Conservation (phyloP, 1,140 invertebrate genomes). For the Drosophila yakuba region DNA sequence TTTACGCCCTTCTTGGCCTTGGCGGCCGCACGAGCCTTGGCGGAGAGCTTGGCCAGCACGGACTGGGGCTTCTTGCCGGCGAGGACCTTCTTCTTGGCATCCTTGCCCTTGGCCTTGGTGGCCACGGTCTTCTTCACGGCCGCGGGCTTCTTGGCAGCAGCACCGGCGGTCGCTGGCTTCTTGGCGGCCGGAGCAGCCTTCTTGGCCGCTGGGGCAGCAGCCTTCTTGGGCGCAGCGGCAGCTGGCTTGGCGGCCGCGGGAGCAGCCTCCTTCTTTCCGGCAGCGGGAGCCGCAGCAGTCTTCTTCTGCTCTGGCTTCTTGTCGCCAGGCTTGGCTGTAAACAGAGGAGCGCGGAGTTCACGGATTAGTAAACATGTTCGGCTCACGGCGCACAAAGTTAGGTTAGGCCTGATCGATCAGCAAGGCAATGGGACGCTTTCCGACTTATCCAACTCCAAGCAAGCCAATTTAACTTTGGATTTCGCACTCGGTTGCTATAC, state of each 20-base stretch:
- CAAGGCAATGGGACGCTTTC: conserved; percentile 33
- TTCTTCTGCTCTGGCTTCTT: conserved; percentile 84
- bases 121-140: conserved; percentile 76
- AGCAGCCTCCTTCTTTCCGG: conserved; percentile 85
- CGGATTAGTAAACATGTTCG: conserved; percentile 58
- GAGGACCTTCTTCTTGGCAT: conserved; percentile 86
- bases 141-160: conserved; percentile 81
- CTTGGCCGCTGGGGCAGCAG: conserved; percentile 82
- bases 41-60: conserved; percentile 83
- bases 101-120: conserved; percentile 86
- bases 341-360: conserved; percentile 21
- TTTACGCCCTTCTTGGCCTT: conserved; percentile 77
- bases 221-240: conserved; percentile 84
- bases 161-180: conserved; percentile 84
- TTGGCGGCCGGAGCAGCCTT: conserved; percentile 63
- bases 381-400: conserved; percentile 36
- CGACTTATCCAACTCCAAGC: background rate
- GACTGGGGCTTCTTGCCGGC: conserved; percentile 84
- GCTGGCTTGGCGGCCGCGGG: conserved; percentile 85
- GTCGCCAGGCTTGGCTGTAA: conserved; percentile 81
- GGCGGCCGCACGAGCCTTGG: conserved; percentile 79
- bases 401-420: conserved; percentile 56
- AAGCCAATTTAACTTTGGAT: background rate
- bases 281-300: conserved; percentile 78
- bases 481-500: conserved; percentile 7